Evolutionary conservation across 2,888 invertebrate genomes (phyloP).

Genomic region (Beris chalybata): DNA sequence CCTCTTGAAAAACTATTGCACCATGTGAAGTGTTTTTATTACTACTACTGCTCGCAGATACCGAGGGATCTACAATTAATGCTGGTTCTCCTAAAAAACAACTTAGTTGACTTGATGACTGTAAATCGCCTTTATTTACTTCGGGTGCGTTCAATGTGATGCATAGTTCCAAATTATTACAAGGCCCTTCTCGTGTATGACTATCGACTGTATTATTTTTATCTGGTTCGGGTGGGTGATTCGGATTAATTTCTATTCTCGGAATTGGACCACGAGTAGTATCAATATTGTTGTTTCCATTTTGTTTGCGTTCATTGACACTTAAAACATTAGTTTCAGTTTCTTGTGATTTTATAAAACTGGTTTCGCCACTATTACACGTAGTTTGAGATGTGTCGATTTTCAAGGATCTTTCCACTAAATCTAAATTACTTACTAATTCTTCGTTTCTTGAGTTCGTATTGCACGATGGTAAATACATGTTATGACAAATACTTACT

Average conservation of each 20-base stretch:
- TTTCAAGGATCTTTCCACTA: background rate
- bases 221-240: background rate
- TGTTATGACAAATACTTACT: too few species aligned
- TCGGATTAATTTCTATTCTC: background rate
- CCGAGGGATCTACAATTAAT: too few species aligned
- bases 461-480: too few species aligned
- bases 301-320: background rate
- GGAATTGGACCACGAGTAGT: background rate
- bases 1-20: too few species aligned
- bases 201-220: background rate
- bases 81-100: too few species aligned
- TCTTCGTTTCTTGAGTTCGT: too few species aligned
- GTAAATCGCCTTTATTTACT: background rate
- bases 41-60: too few species aligned
- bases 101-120: too few species aligned
- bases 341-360: background rate
- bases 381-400: background rate
- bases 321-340: background rate
- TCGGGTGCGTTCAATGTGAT: background rate
- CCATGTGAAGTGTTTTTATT: too few species aligned
- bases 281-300: background rate
- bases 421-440: too few species aligned
- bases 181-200: background rate
- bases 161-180: background rate
- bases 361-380: background rate